Evolutionary conservation across 2,113 vertebrate species (phyloP), one percentile per base, ranked within the genome.

Genomic region (Siphamia tubifer): DNA sequence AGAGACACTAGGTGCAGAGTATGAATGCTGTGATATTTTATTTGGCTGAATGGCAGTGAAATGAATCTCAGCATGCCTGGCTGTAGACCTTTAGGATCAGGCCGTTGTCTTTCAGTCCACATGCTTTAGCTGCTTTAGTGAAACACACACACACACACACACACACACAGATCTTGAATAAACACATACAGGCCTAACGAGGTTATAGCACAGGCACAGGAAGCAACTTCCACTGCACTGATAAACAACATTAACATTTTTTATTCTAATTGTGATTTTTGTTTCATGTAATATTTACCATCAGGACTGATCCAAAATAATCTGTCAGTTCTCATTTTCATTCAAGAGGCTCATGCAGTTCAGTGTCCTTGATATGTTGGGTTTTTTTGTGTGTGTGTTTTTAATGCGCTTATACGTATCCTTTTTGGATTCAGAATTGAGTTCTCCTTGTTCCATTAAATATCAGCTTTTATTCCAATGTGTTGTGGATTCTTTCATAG

Each of bases 1-100:
- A 17, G 13, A 9, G 30, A 45, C 60, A 38, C 2, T 65, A 64
- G 54, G 55, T 21, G 24, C 55, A 54, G 44, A 63, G 66, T 65
- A 31, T 7, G 16, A 47, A 3, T 68, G 61, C 75, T 82, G 79
- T 66, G 67, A 79, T 62, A 74, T 79, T 82, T 79, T 34, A 60
- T 80, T 43, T 25, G 24, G 36, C 34, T 81, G 71, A 86, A 68
- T 61, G 56, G 56, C 60, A 17, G 49, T 55, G 42, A 62, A 77
- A 77, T 77, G 43, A 71, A 79, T 83, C 69, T 55, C 68, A 83
- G 75, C 83, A 48, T 69, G 69, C 40, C 68, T 64, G 57, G 69
- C 68, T 78, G 32, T 6, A 54, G 52, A 83, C 51, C 60, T 82
- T 83, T 65, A 68, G n/a, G 54, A 66, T 49, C 9, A 15, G 49